A percentile compares a stretch with the other conserved stretches of the same genome.
phyloP scores from a whole-genome alignment of 2,888 invertebrate genomes.

The Nomada fabriciana region DNA sequence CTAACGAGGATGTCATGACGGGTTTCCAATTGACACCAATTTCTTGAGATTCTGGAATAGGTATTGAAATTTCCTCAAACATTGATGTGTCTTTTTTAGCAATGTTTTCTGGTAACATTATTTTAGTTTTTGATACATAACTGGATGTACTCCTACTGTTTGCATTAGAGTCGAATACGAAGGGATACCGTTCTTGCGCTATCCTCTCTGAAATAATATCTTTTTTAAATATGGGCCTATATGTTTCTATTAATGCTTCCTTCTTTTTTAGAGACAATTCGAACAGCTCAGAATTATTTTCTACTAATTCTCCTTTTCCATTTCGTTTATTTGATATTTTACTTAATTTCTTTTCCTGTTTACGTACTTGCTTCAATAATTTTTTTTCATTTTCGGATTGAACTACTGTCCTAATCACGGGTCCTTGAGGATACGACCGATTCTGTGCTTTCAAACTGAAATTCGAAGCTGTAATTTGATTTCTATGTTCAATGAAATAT shows the following conservation, averaged over 20 bases:
- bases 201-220: constrained; percentile 79
- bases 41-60: constrained; percentile 88
- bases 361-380: constrained; percentile 90
- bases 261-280: constrained; percentile 86
- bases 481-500: constrained; percentile 78
- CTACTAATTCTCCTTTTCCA: constrained; percentile 80
- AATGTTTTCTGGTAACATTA: constrained; percentile 92
- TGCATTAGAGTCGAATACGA: constrained; percentile 93
- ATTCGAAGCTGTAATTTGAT: constrained; percentile 70
- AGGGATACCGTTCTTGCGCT: constrained; percentile 89
- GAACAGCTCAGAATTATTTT: constrained; percentile 86
- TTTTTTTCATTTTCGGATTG: constrained; percentile 93
- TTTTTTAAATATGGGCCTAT: constrained; percentile 85
- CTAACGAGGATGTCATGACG: constrained; percentile 88
- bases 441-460: constrained; percentile 65
- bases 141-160: constrained; percentile 89
- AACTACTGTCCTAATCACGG: constrained; percentile 90
- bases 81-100: constrained; percentile 89
- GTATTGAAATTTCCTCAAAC: constrained; percentile 95
- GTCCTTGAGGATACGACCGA: constrained; percentile 79
- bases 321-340: constrained; percentile 86
- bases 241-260: constrained; percentile 83
- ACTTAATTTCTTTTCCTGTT: constrained; percentile 92
- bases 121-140: constrained; percentile 91
- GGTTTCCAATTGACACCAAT: constrained; percentile 88